phyloP scores from a whole-genome alignment of 2,113 vertebrate species.

The Oreochromis niloticus region DNA sequence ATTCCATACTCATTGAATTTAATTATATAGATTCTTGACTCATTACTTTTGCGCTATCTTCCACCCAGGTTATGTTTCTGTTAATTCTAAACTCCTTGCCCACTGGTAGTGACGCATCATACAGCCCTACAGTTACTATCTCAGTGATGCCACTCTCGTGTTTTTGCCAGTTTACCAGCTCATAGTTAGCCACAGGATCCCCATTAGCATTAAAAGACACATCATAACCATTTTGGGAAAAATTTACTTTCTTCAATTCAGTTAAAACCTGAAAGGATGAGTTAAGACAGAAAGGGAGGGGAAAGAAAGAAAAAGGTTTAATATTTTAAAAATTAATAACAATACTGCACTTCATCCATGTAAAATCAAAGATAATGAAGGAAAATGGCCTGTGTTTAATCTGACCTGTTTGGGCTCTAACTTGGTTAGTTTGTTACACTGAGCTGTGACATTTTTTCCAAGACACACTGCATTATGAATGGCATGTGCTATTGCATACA shows the following conservation, averaged over 20 bases:
- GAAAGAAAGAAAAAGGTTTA: accelerated
- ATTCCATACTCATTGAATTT: background rate
- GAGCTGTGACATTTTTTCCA: no score
- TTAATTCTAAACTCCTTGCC: constrained; percentile 47
- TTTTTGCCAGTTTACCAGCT: no score
- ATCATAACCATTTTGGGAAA: constrained; percentile 51
- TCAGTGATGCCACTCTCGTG: no score
- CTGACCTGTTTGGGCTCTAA: no score
- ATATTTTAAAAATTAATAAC: background rate
- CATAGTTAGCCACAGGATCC: no score
- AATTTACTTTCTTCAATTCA: constrained; percentile 49
- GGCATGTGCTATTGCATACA: no score
- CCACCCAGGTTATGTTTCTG: constrained; percentile 51
- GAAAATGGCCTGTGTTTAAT: background rate
- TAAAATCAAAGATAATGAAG: background rate
- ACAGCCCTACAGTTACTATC: no score
- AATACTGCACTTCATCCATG: accelerated
- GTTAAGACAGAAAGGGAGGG: no score
- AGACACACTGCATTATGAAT: no score
- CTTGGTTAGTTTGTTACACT: no score
- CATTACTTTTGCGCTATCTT: constrained; percentile 26
- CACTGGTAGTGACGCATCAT: no score
- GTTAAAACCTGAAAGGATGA: constrained; percentile 30
- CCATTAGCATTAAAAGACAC: constrained; percentile 64
- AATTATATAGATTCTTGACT: background rate